Evolutionary conservation across 2,888 invertebrate genomes (phyloP).

Genomic region (Mimachlamys varia): DNA sequence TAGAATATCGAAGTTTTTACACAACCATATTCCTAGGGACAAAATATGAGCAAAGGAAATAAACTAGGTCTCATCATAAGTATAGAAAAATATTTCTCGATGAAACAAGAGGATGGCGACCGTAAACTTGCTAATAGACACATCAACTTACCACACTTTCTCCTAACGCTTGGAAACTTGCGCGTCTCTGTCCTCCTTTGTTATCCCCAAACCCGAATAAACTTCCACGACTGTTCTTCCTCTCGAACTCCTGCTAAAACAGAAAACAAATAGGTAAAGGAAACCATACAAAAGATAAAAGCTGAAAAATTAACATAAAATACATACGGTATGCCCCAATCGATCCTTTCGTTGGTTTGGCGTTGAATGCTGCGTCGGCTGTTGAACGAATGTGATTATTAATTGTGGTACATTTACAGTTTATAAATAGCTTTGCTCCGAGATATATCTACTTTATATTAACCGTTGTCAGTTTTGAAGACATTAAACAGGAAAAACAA

Average conservation of each 20-base stretch:
- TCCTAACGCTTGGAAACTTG: conserved; percentile 79
- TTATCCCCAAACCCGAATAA: conserved; percentile 68
- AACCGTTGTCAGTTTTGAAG: too few species aligned
- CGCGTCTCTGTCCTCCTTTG: conserved; percentile 68
- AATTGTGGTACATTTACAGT: background rate
- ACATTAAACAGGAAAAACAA: too few species aligned
- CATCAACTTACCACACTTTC: conserved; percentile 75
- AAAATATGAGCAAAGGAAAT: too few species aligned
- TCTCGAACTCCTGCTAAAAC: conserved; percentile 55
- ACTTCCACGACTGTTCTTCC: conserved; percentile 75
- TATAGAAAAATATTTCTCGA: too few species aligned
- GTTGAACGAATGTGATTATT: background rate
- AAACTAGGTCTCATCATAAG: too few species aligned
- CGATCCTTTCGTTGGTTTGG: too few species aligned
- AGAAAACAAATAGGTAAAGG: background rate
- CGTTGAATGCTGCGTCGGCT: background rate
- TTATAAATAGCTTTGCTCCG: too few species aligned
- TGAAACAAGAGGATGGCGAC: too few species aligned
- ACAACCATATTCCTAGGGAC: too few species aligned
- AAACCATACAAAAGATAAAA: background rate
- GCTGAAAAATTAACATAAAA: background rate
- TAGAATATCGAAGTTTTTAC: too few species aligned
- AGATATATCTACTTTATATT: too few species aligned
- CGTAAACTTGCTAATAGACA: too few species aligned
- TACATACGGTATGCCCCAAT: background rate